These are phyloP conservation scores for Gouania willdenowi DNA, from an alignment of 2,797 vertebrate species.

Conservation along the genomic window DNA sequence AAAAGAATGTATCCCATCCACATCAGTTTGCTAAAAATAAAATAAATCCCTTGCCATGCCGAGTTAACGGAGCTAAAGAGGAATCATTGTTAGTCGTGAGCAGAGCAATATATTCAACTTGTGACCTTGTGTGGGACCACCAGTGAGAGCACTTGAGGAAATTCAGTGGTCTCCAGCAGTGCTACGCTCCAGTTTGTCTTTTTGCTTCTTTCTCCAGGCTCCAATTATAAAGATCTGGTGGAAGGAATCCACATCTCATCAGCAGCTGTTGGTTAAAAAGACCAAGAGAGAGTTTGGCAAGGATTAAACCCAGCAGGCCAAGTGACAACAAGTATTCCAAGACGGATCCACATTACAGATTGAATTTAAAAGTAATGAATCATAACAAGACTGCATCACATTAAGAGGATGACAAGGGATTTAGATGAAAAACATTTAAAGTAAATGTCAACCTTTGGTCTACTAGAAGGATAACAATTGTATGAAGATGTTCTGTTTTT, in stretches of 20 bases:
- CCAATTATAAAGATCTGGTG: constrained; percentile 33
- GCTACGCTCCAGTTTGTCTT: constrained; percentile 17
- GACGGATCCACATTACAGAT: neutral
- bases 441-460: too few species aligned
- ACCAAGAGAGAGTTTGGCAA: constrained; percentile 39
- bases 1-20: constrained; percentile 11
- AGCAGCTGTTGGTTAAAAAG: constrained; percentile 41
- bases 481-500: too few species aligned
- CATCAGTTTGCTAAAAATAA: constrained; percentile 19
- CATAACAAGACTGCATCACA: neutral
- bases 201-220: constrained; percentile 17
- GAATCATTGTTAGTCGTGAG: constrained; percentile 12
- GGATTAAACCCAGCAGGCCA: constrained; percentile 31
- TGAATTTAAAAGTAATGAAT: constrained; percentile 6
- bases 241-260: constrained; percentile 33
- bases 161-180: constrained; percentile 23
- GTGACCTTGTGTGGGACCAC: constrained; percentile 4
- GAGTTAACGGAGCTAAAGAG: constrained; percentile 8
- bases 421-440: neutral
- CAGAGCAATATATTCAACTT: constrained; percentile 22
- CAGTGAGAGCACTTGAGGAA: neutral
- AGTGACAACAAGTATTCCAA: constrained; percentile 10
- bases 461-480: too few species aligned
- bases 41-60: constrained; percentile 14
- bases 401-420: neutral